Evolutionary conservation across 2,797 vertebrate genomes (phyloP).

Genomic region (Decapterus maruadsi): DNA sequence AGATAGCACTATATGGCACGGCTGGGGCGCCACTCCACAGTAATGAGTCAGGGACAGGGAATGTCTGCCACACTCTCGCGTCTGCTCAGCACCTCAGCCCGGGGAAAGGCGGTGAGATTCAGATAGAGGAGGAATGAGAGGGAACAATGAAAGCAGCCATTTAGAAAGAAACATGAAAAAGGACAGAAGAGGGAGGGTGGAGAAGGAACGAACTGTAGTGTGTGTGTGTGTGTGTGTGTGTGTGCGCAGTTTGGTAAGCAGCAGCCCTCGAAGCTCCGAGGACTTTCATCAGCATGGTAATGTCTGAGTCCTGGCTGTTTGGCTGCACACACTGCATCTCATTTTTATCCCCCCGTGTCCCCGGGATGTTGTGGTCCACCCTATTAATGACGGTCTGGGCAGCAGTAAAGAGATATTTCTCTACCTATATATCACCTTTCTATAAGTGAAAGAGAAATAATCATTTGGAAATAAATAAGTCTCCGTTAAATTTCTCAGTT

Average conservation of each 20-base stretch:
- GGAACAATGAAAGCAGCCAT: slow-evolving; percentile 73
- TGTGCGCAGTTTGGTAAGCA: slow-evolving; percentile 69
- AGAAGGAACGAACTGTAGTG: slow-evolving; percentile 21
- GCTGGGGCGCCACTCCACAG: slow-evolving; percentile 63
- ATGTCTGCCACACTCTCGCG: slow-evolving; percentile 72
- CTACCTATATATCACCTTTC: not conserved
- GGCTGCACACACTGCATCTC: slow-evolving; percentile 72
- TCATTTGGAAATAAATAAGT: not conserved
- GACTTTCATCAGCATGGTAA: slow-evolving; percentile 81
- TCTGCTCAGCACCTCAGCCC: slow-evolving; percentile 70
- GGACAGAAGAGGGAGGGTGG: slow-evolving; percentile 44
- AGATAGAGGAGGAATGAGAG: slow-evolving; percentile 74
- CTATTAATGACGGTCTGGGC: slow-evolving; percentile 34
- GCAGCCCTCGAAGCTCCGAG: slow-evolving; percentile 76
- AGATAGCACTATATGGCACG: slow-evolving; percentile 63
- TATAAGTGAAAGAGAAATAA: not conserved
- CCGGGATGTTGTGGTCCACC: slow-evolving; percentile 21
- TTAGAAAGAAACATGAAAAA: slow-evolving; percentile 56
- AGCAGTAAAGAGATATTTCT: slow-evolving; percentile 17
- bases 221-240: slow-evolving; percentile 27
- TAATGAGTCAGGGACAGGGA: slow-evolving; percentile 76
- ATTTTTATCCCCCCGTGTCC: slow-evolving; percentile 52
- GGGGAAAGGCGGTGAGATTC: slow-evolving; percentile 57
- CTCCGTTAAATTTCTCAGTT: not conserved
- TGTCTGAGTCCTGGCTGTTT: slow-evolving; percentile 64